Base-by-base conservation (phyloP, 1,140 invertebrate genomes). In the Brachionus manjavacas region DNA sequence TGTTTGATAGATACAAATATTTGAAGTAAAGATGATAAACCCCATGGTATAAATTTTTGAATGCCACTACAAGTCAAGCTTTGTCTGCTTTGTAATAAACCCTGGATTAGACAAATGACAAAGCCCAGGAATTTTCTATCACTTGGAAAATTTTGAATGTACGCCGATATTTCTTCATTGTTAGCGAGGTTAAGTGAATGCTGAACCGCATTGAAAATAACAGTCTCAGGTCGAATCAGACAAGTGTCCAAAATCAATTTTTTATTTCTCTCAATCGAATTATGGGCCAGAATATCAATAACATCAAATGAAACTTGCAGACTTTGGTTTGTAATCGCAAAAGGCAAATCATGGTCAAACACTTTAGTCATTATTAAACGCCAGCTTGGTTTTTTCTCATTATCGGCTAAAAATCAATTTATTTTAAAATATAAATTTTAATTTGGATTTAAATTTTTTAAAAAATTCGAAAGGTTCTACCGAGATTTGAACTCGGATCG, bases 301-400 rank as follows among this genome's bases (percentile, higher is more conserved):
- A 81, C 79, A 68, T 81, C 79, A 64, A 68, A 81, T 46, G 79
- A 60, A 64, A 81, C 64, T 68, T 81, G 79, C 12, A 60, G 20
- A 23, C 49, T 64, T 46, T 64, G 52, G 16, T 52, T 64, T 8
- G 79, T 81, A n/a, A 81, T 64, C 14, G 41, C 35, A 64, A 68
- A 60, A 9, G 79, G 64, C 8, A 81, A n/a, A 41, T 81, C 79
- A 81, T 25, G 64, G 14, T 81, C 79, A 64, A 81, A 81, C 28
- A 55, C 35, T 68, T 81, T 81, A 1, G 79, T 81, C 52, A 81
- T 64, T 9, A 81, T 64, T 16, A 81, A 43, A 16, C 79, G 49
- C 31, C 16, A 41, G 11, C 39, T 68, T 9, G 52, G 35, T 64
- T 81, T 25, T 43, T 81, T 68, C 3, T 64, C 79, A 39, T 20